These are phyloP conservation scores for Garra rufa DNA, from an alignment of 2,113 vertebrate species.

Conservation along the genomic window DNA sequence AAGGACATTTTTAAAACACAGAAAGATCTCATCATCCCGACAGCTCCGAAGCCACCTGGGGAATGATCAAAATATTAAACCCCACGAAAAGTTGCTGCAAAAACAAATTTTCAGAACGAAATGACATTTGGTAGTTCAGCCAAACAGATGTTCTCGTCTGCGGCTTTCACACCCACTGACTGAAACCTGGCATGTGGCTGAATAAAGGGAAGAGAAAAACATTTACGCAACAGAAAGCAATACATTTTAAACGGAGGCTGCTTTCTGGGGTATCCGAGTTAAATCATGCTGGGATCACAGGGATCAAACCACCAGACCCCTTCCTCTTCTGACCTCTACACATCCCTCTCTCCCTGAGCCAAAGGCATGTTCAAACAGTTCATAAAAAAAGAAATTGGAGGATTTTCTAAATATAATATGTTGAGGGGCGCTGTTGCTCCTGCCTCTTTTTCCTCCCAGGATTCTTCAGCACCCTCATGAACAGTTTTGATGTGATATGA, in stretches of 20 bases:
- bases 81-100: background rate
- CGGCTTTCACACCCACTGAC: background rate
- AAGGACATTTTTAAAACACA: background rate
- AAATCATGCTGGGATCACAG: slow-evolving; percentile 27
- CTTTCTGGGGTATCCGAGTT: background rate
- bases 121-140: background rate
- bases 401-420: slow-evolving; percentile 17
- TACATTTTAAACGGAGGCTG: background rate
- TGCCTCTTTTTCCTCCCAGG: slow-evolving; percentile 10
- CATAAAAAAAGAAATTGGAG: slow-evolving; percentile 1
- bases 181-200: background rate
- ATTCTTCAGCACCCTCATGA: slow-evolving; percentile 11
- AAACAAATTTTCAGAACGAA: background rate
- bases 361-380: slow-evolving; percentile 8
- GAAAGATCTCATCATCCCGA: background rate
- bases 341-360: background rate
- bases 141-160: slow-evolving; percentile 14
- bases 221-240: background rate
- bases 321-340: background rate
- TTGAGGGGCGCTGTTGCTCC: background rate
- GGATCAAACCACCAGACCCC: background rate
- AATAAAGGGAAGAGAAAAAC: background rate
- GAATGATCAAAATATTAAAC: slow-evolving; percentile 29
- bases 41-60: background rate
- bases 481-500: background rate